Conservation (phyloP, 2,113 vertebrate genomes). For the Ictidomys tridecemlineatus region DNA sequence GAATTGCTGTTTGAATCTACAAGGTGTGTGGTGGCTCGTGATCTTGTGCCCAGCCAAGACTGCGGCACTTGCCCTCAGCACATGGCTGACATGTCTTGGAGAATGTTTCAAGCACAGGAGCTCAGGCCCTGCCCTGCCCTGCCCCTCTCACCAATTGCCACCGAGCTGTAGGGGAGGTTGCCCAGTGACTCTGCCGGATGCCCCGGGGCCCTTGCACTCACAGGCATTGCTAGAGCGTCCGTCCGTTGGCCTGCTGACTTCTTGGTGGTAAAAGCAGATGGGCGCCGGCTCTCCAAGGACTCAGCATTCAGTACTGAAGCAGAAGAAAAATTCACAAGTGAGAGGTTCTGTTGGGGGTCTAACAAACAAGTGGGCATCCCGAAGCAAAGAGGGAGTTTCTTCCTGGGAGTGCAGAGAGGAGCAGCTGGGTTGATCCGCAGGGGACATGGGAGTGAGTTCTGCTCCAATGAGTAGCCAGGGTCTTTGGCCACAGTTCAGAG, state of each 20-base stretch:
- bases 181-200: background rate
- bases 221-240: no score
- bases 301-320: background rate
- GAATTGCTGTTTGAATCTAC: no score
- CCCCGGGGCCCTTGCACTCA: background rate
- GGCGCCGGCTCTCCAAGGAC: background rate
- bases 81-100: no score
- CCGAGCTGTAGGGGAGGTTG: background rate
- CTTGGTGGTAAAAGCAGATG: background rate
- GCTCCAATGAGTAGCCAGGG: background rate
- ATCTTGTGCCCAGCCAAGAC: no score
- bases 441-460: no score
- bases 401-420: background rate
- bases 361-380: background rate
- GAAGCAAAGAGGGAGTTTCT: background rate
- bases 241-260: rapidly evolving
- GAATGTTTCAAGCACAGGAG: background rate
- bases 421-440: no score
- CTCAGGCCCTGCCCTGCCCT: background rate
- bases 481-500: background rate
- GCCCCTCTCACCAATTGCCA: background rate
- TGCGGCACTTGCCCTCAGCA: no score
- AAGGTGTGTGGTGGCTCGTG: no score
- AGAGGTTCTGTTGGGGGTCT: background rate
- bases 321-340: background rate